Evolutionary conservation across 2,797 vertebrate genomes (phyloP).

Genomic region (Sebastes variabilis): DNA sequence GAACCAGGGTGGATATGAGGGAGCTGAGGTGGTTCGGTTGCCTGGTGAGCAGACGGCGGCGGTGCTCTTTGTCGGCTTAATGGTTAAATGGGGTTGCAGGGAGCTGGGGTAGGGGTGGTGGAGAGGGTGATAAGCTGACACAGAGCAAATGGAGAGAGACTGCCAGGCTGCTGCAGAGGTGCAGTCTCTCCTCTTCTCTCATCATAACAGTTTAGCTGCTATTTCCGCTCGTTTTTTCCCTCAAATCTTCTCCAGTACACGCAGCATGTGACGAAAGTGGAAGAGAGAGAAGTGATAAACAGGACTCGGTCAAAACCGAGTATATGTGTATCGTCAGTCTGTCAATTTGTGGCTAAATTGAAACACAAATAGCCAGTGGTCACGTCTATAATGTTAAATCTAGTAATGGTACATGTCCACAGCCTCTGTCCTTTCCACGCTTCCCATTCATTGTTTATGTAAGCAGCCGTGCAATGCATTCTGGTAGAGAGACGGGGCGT

Average conservation of each 20-base stretch:
- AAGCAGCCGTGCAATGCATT: too few species aligned
- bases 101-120: slow-evolving; percentile 7
- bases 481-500: too few species aligned
- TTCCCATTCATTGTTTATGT: too few species aligned
- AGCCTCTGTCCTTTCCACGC: too few species aligned
- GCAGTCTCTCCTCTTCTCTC: slow-evolving; percentile 11
- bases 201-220: slow-evolving; percentile 29
- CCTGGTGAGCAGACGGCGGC: slow-evolving; percentile 28
- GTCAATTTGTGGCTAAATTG: too few species aligned
- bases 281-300: neutral
- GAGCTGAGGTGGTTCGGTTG: slow-evolving; percentile 25
- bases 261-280: neutral
- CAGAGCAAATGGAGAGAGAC: slow-evolving; percentile 45
- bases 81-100: slow-evolving; percentile 49
- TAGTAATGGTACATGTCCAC: too few species aligned
- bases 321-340: too few species aligned
- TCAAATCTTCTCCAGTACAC: neutral
- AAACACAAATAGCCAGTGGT: too few species aligned
- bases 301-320: too few species aligned
- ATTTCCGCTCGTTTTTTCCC: neutral
- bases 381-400: too few species aligned
- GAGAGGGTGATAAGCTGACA: slow-evolving; percentile 44
- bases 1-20: slow-evolving; percentile 30
- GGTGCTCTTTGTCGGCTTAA: slow-evolving; percentile 42
- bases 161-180: slow-evolving; percentile 32